phyloP scores from a whole-genome alignment of 2,888 invertebrate species.

The Galerucella pusilla region DNA sequence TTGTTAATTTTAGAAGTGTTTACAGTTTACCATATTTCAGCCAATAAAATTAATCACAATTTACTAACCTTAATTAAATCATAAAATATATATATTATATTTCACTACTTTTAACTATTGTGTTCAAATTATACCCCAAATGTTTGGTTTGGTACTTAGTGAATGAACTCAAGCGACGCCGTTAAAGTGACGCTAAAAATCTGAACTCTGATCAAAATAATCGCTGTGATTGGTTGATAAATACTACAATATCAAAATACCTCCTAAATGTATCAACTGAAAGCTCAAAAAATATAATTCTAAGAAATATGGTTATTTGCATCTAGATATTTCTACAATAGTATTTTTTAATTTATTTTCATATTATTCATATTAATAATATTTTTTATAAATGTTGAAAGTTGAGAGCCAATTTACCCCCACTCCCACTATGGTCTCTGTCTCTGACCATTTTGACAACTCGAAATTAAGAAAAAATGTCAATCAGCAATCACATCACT shows the following conservation, averaged over 20 bases:
- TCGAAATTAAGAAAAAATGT: no score
- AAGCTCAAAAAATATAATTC: background rate
- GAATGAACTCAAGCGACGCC: slow-evolving; percentile 38
- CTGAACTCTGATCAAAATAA: slow-evolving; percentile 23
- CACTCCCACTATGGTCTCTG: no score
- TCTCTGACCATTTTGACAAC: no score
- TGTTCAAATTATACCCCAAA: background rate
- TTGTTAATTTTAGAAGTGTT: slow-evolving; percentile 7
- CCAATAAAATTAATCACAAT: background rate
- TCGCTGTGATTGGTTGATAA: slow-evolving; percentile 35
- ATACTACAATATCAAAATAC: slow-evolving; percentile 20
- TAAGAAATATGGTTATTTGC: background rate
- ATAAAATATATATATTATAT: background rate
- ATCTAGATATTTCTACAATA: background rate
- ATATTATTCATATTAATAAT: no score
- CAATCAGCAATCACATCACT: no score
- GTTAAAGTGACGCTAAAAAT: slow-evolving; percentile 39
- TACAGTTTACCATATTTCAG: background rate
- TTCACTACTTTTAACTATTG: background rate
- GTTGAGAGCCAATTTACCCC: no score
- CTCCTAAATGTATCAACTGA: background rate
- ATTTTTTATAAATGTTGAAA: no score
- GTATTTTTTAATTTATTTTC: background rate
- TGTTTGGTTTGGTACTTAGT: slow-evolving; percentile 13
- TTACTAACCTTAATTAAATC: slow-evolving; percentile 7